phyloP scores from a whole-genome alignment of 2,888 invertebrate species.

The Fabriciana adippe region DNA sequence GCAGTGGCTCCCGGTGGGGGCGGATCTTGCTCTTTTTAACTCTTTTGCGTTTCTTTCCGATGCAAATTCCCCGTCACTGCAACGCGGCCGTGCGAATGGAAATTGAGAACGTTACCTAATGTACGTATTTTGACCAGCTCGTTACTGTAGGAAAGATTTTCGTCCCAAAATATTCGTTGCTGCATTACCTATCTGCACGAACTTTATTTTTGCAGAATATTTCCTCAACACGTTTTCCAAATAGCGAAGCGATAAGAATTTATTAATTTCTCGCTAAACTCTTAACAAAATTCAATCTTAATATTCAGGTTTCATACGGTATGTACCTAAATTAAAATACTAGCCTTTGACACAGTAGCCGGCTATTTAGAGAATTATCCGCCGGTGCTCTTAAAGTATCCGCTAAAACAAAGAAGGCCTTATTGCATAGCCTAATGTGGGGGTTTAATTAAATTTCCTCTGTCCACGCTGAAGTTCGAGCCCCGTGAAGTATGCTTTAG shows the following conservation, averaged over 20 bases:
- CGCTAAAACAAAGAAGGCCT: constrained; percentile 40
- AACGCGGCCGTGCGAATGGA: constrained; percentile 56
- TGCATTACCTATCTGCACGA: not conserved
- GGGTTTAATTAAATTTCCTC: constrained; percentile 51
- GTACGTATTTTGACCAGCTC: constrained; percentile 44
- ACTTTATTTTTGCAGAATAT: constrained; percentile 4
- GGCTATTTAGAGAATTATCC: constrained; percentile 35
- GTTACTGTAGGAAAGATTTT: constrained; percentile 32
- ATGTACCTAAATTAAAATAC: constrained; percentile 26
- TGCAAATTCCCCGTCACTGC: constrained; percentile 66
- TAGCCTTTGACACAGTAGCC: constrained; percentile 34
- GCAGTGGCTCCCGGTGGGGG: constrained; percentile 30
- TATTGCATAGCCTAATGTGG: constrained; percentile 42
- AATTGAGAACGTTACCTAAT: constrained; percentile 69
- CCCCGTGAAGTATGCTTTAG: constrained; percentile 42
- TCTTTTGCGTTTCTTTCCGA: constrained; percentile 73
- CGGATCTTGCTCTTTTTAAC: constrained; percentile 63
- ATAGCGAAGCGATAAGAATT: constrained; percentile 5
- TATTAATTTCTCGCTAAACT: constrained; percentile 9
- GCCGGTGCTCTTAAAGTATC: constrained; percentile 30
- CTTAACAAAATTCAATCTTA: constrained; percentile 20
- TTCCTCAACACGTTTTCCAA: not conserved
- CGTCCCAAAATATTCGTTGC: not conserved
- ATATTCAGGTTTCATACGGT: constrained; percentile 17
- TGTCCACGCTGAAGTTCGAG: constrained; percentile 42